phyloP scores from a whole-genome alignment of 2,113 vertebrate species.

The Struthidea cinerea region DNA sequence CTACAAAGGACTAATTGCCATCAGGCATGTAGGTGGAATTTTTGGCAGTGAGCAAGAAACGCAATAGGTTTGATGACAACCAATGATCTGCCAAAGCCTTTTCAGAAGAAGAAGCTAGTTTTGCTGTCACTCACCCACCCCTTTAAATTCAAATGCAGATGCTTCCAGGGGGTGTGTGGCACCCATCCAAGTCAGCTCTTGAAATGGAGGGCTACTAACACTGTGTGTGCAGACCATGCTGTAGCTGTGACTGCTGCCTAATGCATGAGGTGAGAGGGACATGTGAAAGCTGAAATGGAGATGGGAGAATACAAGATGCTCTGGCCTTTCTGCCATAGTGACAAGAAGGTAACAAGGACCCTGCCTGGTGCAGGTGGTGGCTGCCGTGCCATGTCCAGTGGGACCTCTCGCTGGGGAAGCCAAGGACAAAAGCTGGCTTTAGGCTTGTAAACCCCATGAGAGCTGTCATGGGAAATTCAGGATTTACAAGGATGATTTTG shows the following conservation, averaged over 20 bases:
- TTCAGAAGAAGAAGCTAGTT: constrained; percentile 74
- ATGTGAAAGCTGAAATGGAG: not conserved
- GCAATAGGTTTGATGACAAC: constrained; percentile 80
- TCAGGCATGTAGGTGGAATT: constrained; percentile 82
- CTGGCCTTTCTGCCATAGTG: not conserved
- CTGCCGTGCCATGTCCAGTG: not conserved
- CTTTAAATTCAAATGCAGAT: constrained; percentile 81
- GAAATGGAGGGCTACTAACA: constrained; percentile 49
- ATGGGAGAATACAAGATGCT: not conserved
- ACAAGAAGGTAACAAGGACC: not conserved
- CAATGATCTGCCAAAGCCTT: constrained; percentile 80
- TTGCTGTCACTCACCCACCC: constrained; percentile 79
- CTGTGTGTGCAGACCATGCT: constrained; percentile 19
- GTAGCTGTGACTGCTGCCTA: constrained; percentile 5
- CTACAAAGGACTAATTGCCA: constrained; percentile 81
- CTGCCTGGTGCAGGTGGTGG: not conserved
- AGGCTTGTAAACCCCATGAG: not conserved
- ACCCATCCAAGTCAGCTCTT: constrained; percentile 59
- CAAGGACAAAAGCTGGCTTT: not conserved
- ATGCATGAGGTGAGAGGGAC: not conserved
- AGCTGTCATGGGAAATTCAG: not conserved
- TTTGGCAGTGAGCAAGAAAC: constrained; percentile 76
- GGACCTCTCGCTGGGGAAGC: not conserved
- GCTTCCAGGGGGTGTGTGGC: constrained; percentile 70
- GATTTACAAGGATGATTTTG: not conserved